phyloP scores from a whole-genome alignment of 1,140 invertebrate species.

The Polypedilum vanderplanki region DNA sequence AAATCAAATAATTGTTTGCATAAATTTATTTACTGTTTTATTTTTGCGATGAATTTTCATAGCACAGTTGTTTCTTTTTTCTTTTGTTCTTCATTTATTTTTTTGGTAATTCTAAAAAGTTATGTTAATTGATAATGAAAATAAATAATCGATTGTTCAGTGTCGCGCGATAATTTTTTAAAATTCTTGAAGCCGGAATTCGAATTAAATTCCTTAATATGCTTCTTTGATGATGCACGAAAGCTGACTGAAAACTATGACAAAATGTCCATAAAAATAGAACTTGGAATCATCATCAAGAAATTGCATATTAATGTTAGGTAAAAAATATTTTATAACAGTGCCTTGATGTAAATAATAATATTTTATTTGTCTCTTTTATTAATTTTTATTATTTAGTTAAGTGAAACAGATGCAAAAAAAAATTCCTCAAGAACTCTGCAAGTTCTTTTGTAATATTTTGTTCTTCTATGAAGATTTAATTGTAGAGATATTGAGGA shows the following conservation, averaged over 20 bases:
- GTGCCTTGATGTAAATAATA: slow-evolving; percentile 17
- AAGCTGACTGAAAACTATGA: background rate
- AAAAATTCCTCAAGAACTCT: no score
- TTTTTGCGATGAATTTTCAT: background rate
- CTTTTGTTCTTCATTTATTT: background rate
- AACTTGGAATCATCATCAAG: background rate
- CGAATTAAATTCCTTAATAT: background rate
- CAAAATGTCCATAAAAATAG: background rate
- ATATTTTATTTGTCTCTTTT: background rate
- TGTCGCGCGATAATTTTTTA: background rate
- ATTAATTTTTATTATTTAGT: no score
- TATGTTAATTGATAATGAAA: background rate
- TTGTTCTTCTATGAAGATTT: no score
- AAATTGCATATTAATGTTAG: background rate
- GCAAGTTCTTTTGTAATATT: no score
- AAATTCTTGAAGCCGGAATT: background rate
- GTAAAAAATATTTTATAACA: background rate
- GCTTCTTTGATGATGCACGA: background rate
- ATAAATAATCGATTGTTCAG: background rate
- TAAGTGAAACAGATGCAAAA: no score
- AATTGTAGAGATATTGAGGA: no score
- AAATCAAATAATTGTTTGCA: background rate
- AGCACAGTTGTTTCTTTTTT: background rate
- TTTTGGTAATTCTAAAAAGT: background rate
- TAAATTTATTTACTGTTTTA: background rate